These are phyloP conservation scores for Microtus ochrogaster DNA, from an alignment of 2,113 vertebrate genomes.

Conservation along the genomic window DNA sequence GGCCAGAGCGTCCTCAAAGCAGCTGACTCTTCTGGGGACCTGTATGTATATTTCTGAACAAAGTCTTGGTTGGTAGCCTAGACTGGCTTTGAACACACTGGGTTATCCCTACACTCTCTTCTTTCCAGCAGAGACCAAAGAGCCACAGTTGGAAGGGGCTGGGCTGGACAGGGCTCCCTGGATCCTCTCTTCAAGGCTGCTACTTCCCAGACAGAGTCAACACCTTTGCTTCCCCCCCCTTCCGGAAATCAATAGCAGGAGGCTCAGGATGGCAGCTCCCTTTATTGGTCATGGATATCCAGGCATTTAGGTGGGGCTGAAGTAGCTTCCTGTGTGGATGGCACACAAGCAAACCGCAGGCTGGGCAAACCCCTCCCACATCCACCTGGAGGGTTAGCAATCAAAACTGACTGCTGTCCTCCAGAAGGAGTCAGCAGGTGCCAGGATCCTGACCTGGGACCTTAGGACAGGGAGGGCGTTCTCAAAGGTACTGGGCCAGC, in stretches of 20 bases:
- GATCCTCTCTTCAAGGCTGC: background rate
- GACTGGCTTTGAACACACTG: background rate
- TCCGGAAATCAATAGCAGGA: background rate
- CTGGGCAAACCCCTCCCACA: background rate
- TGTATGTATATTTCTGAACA: background rate
- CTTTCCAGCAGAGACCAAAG: background rate
- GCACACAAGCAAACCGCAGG: accelerated
- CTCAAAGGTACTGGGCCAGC: background rate
- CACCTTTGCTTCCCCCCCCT: no score
- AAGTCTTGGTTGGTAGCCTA: background rate
- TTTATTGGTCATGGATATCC: background rate
- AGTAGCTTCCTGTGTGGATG: background rate
- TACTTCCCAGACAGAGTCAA: no score
- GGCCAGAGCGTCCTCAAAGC: background rate
- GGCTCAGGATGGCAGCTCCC: background rate
- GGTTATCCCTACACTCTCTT: no score
- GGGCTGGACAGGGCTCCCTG: background rate
- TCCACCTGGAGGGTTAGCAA: accelerated
- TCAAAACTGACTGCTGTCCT: background rate
- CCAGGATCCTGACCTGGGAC: background rate
- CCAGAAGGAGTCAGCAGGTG: background rate
- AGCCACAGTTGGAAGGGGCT: background rate
- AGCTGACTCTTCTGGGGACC: no score
- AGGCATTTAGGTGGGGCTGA: background rate
- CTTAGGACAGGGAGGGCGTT: background rate